Evolutionary conservation across 1,140 invertebrate species (phyloP), one percentile per base, ranked within the genome.

Genomic region (Euwallacea fornicatus): DNA sequence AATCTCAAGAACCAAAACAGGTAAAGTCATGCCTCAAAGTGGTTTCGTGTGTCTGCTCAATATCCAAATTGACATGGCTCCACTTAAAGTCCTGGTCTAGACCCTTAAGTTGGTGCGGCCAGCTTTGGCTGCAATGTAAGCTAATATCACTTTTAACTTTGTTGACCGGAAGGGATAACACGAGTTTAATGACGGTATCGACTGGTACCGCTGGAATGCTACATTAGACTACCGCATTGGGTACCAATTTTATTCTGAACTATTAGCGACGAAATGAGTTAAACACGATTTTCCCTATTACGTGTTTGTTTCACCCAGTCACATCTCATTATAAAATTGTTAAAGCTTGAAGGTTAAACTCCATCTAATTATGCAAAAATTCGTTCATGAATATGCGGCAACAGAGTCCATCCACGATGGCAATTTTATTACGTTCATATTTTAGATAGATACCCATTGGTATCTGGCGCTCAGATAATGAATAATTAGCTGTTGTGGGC

Each of bases 71-170:
- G 59, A 61, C 58, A 53, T 54, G 67, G 46, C 58, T 42, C 58
- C 67, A 69, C 67, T 62, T 62, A 62, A 69, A 41, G 61, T 69
- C 61, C 66, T 15, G 6, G 66, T 68, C 66, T 68, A 68, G 66
- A 68, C 66, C 42, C 33, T 47, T 58, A 42, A 42, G 15, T 11
- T 6, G 55, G 21, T 2, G 7, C 13, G 4, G 21, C 21, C 21
- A 33, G 21, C 21, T 4, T 4, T 33, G 21, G 21, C 21, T 33
- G 21, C 21, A 33, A 33, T 33, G 4, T 33, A 33, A 33, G 21
- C 21, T 33, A 33, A 33, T 33, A 33, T 1, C 21, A 33, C 21
- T 33, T 33, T 33, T 33, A 33, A 33, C 21, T 33, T 33, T 33
- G 1, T 33, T 33, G 21, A 33, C 21, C 21, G 21, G 21, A 33